These are phyloP conservation scores for Sarcophilus harrisii DNA, from an alignment of 2,797 vertebrate species.

Conservation along the genomic window DNA sequence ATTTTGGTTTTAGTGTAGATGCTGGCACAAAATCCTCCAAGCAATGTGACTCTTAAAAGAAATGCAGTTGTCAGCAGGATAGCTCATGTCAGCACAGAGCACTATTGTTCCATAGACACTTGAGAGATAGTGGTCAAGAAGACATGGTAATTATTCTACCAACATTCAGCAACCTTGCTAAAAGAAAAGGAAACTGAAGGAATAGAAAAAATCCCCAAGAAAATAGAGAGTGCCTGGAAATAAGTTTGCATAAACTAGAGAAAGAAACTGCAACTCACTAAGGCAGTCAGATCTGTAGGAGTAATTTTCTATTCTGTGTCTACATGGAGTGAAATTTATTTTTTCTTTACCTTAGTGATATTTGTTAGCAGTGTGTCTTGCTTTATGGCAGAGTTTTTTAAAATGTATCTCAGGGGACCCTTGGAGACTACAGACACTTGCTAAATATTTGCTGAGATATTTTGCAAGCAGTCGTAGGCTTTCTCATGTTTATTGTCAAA, in stretches of 20 bases:
- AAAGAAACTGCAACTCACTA: neutral
- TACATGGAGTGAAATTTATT: fast-evolving
- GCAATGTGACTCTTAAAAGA: constrained; percentile 71
- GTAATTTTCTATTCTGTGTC: neutral
- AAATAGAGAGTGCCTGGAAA: neutral
- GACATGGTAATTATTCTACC: constrained; percentile 49
- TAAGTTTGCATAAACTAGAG: neutral
- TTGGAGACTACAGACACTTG: neutral
- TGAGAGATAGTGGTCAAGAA: constrained; percentile 68
- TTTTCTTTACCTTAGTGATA: fast-evolving
- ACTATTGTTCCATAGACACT: constrained; percentile 63
- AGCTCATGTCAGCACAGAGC: constrained; percentile 54
- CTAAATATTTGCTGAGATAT: neutral
- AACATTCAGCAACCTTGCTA: constrained; percentile 66
- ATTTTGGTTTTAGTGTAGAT: constrained; percentile 70
- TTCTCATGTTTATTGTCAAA: neutral
- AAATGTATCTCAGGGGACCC: neutral
- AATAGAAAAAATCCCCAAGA: constrained; percentile 14
- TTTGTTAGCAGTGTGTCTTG: neutral
- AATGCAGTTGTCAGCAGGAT: constrained; percentile 55
- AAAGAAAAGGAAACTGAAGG: constrained; percentile 47
- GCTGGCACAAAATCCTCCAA: constrained; percentile 70
- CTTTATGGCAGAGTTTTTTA: neutral
- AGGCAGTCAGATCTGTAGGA: neutral
- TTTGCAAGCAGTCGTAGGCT: neutral